A percentile compares a stretch with the other conserved stretches of the same genome.
phyloP scores from a whole-genome alignment of 2,888 invertebrate genomes.

The Arctia plantaginis region DNA sequence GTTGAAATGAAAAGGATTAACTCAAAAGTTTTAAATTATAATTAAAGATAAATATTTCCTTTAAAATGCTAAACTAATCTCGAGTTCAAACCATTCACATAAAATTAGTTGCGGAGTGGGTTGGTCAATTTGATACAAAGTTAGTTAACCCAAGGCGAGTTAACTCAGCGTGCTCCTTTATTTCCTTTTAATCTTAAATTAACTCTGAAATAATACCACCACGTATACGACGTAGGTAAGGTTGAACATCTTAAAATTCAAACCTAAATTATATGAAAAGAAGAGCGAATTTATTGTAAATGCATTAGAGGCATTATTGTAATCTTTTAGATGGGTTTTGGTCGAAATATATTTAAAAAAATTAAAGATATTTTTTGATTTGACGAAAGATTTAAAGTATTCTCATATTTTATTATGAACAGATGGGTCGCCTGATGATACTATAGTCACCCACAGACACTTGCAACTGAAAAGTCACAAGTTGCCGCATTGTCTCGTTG shows the following conservation, averaged over 20 bases:
- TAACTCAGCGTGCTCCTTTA: slow-evolving; percentile 58
- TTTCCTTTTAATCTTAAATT: slow-evolving; percentile 67
- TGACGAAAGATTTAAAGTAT: too few species aligned
- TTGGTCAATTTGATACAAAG: slow-evolving; percentile 54
- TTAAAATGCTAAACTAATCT: slow-evolving; percentile 50
- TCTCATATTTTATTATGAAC: too few species aligned
- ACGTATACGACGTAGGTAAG: slow-evolving; percentile 29
- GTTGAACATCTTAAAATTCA: slow-evolving; percentile 37
- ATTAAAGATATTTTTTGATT: too few species aligned
- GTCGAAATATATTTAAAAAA: too few species aligned
- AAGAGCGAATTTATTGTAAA: not conserved
- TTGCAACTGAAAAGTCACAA: too few species aligned
- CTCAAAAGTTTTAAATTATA: slow-evolving; percentile 30
- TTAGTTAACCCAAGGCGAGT: slow-evolving; percentile 56
- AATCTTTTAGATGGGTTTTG: too few species aligned
- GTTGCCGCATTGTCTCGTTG: too few species aligned
- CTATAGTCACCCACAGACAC: too few species aligned
- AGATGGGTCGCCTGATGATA: too few species aligned
- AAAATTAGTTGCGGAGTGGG: slow-evolving; percentile 45
- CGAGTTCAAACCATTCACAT: slow-evolving; percentile 46
- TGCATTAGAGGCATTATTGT: too few species aligned
- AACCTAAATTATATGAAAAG: slow-evolving; percentile 33
- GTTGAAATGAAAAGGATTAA: not conserved
- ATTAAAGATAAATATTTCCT: slow-evolving; percentile 31
- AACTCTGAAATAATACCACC: slow-evolving; percentile 57